Conservation (phyloP, 2,888 invertebrate species). For the Cataglyphis albicans region DNA sequence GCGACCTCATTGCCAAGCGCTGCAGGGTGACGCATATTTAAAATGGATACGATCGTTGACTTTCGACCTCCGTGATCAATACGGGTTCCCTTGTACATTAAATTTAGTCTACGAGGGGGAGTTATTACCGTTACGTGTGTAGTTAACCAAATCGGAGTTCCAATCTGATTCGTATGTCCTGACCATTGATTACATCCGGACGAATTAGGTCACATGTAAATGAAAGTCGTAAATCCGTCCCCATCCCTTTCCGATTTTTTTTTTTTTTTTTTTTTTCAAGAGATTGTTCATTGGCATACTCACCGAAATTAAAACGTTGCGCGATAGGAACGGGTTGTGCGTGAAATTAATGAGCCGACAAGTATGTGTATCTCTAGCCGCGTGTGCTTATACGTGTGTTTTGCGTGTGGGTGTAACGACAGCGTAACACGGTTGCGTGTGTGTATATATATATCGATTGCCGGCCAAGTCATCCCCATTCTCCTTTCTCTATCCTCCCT, state of each 20-base stretch:
- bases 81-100: constrained; percentile 68
- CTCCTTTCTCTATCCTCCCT: constrained; percentile 1
- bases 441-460: constrained; percentile 85
- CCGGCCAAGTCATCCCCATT: constrained; percentile 81
- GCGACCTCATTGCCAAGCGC: constrained; percentile 47
- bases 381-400: constrained; percentile 45
- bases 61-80: constrained; percentile 74
- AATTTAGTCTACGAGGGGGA: constrained; percentile 70
- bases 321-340: constrained; percentile 29
- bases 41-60: constrained; percentile 69
- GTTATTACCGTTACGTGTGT: constrained; percentile 78
- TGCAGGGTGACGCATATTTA: constrained; percentile 64
- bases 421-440: constrained; percentile 71
- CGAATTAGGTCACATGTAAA: constrained; percentile 80
- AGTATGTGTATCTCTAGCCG: constrained; percentile 62
- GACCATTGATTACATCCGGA: constrained; percentile 76
- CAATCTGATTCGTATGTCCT: constrained; percentile 75
- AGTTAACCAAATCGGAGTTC: constrained; percentile 76
- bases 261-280: constrained; percentile 29
- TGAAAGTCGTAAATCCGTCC: constrained; percentile 75
- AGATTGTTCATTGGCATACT: constrained; percentile 58
- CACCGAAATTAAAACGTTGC: constrained; percentile 58
- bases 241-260: constrained; percentile 59
- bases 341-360: constrained; percentile 46
- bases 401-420: constrained; percentile 60